These are phyloP conservation scores for Diadophis punctatus DNA, from an alignment of 2,113 vertebrate species.

Conservation along the genomic window DNA sequence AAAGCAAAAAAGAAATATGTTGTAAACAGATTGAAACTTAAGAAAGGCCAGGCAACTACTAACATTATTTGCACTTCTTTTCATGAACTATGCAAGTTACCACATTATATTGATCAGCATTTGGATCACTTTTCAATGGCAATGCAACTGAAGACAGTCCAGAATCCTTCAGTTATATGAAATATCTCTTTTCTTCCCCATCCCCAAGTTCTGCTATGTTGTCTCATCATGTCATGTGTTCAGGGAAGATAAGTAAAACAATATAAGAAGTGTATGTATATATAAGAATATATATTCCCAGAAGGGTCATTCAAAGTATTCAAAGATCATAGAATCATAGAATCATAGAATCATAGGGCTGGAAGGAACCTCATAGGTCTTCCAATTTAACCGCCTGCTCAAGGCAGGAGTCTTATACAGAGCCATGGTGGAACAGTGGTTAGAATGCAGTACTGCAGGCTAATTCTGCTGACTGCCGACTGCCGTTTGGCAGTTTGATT, in stretches of 20 bases:
- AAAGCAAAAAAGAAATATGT: neutral
- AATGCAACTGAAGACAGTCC: neutral
- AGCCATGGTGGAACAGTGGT: neutral
- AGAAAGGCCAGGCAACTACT: neutral
- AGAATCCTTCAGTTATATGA: conserved; percentile 19
- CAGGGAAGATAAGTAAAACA: neutral
- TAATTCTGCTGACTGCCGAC: neutral
- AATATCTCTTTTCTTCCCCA: neutral
- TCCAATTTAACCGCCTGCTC: neutral
- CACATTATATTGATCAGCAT: neutral
- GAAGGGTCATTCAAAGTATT: neutral
- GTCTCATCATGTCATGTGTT: neutral
- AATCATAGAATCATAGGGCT: neutral
- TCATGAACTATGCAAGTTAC: neutral
- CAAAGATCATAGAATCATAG: neutral
- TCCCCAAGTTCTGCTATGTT: neutral
- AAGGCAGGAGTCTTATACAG: neutral
- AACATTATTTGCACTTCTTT: neutral
- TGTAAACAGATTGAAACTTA: neutral
- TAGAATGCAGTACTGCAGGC: too few relatives aligned
- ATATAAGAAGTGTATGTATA: neutral
- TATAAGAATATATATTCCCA: neutral
- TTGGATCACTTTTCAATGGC: neutral
- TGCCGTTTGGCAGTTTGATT: neutral
- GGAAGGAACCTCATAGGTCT: neutral